Evolutionary conservation across 2,888 invertebrate genomes (phyloP), one percentile per base, ranked within the genome.

Genomic region (Salticus scenicus): DNA sequence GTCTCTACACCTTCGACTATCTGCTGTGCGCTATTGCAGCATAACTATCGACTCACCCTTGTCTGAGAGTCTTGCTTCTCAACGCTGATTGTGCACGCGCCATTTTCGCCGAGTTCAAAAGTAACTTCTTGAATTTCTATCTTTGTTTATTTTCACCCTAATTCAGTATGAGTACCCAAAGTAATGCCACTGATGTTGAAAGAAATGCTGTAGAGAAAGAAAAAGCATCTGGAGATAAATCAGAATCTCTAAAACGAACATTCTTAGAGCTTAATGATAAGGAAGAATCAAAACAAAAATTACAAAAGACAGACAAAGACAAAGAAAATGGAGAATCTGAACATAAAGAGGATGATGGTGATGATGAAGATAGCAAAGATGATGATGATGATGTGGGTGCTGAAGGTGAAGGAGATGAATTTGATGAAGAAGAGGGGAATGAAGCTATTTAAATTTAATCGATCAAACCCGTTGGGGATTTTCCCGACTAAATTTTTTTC

Each of bases 281-380:
- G 27, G 82, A 84, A 69, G 83, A 84, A 42, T 71, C 83, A 14
- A 84, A 84, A 69, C 83, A 84, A 37, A 84, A 84, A 57, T 42
- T 77, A 84, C 83, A 77, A 27, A 84, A 84, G 57, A 77, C 78
- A 77, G 73, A 14, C 20, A 30, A 47, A 67, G 10, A 74, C 14
- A 82, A 82, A 57, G 41, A 74, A 33, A 85, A 85, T 79, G 84
- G 84, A 20, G 74, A 78, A 63, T 74, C 74, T n/a, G 74, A 85
- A 41, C 84, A 85, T 57, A 85, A 85, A 73, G 84, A 79, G 30
- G 84, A 85, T 37, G 89, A 90, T 95, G 77, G 95, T 95, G 0
- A 92, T 95, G 74, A 95, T 94, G 89, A 93, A 93, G 90, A 88
- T 80, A 87, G 91, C 76, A 92, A 93, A 89, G 89, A 91, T 92